These are phyloP conservation scores for Prolemur simus DNA, from an alignment of 2,113 vertebrate genomes.

Conservation along the genomic window DNA sequence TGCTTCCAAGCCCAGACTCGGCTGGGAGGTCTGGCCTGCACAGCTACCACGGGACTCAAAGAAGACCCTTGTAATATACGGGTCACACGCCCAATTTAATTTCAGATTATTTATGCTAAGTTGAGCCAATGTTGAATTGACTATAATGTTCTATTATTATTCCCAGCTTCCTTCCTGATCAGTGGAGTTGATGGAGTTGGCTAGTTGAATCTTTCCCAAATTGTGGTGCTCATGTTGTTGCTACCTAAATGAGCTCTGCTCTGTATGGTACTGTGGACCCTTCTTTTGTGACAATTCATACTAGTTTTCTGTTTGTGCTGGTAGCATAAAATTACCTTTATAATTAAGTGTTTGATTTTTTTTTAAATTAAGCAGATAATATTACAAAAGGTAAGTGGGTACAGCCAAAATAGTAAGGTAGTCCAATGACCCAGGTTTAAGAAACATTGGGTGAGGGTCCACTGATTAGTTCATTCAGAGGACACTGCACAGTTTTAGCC, in stretches of 20 bases:
- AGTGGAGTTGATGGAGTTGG: not conserved
- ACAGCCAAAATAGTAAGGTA: not conserved
- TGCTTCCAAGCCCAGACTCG: slow-evolving; percentile 43
- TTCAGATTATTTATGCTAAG: slow-evolving; percentile 72
- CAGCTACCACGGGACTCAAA: not conserved
- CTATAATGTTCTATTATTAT: slow-evolving; percentile 14
- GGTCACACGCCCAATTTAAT: slow-evolving; percentile 69
- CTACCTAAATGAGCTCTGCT: not conserved
- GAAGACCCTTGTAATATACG: slow-evolving; percentile 33
- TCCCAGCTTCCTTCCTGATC: slow-evolving; percentile 35
- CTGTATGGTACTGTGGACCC: not conserved
- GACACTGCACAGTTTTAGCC: not conserved
- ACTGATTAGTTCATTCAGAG: not conserved
- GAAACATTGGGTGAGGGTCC: not conserved
- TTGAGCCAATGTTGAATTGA: slow-evolving; percentile 51
- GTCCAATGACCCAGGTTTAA: not conserved
- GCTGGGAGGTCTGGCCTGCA: slow-evolving; percentile 55
- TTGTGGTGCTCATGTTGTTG: not conserved
- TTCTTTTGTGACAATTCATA: slow-evolving; percentile 23
- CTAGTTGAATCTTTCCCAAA: slow-evolving; percentile 22
- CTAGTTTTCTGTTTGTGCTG: not conserved
- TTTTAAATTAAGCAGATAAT: not conserved
- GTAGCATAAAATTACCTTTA: not conserved
- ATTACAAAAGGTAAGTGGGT: not conserved
- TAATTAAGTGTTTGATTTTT: not conserved